These are phyloP conservation scores for Gasteruption jaculator DNA, from an alignment of 2,888 invertebrate genomes.

Conservation along the genomic window DNA sequence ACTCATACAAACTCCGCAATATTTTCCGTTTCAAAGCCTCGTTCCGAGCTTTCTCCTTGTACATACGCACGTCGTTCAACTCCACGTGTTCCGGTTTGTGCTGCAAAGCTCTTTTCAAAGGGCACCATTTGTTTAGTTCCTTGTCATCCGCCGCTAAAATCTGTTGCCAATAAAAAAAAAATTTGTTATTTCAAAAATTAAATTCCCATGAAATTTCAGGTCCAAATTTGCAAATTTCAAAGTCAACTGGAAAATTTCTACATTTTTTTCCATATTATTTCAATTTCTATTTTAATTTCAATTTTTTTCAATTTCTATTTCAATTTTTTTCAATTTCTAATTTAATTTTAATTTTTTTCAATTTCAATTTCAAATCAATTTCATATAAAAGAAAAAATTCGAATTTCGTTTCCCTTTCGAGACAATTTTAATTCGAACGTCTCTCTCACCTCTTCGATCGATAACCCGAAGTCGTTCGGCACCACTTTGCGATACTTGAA, in stretches of 20 bases:
- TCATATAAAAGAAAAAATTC: neutral
- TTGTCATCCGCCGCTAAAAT: slow-evolving; percentile 87
- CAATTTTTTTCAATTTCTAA: too few species aligned
- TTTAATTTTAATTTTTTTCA: too few species aligned
- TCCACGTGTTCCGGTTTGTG: slow-evolving; percentile 75
- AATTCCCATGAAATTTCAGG: neutral
- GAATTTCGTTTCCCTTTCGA: neutral
- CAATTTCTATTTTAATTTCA: too few species aligned
- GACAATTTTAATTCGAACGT: too few species aligned
- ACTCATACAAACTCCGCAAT: slow-evolving; percentile 70
- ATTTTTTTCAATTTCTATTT: too few species aligned
- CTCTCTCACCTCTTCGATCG: slow-evolving; percentile 84
- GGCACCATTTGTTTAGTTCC: slow-evolving; percentile 94
- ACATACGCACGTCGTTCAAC: slow-evolving; percentile 72
- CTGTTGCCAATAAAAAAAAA: slow-evolving; percentile 50
- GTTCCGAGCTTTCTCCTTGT: slow-evolving; percentile 70
- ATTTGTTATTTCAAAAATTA: neutral
- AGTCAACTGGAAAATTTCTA: too few species aligned
- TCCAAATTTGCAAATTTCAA: too few species aligned
- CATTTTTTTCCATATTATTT: too few species aligned
- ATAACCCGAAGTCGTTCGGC: slow-evolving; percentile 88
- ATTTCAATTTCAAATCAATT: neutral
- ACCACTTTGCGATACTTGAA: slow-evolving; percentile 89
- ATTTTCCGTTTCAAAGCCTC: slow-evolving; percentile 71
- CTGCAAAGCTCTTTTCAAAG: slow-evolving; percentile 81